Conservation (phyloP, 2,113 vertebrate species). For the Falcunculus frontatus region DNA sequence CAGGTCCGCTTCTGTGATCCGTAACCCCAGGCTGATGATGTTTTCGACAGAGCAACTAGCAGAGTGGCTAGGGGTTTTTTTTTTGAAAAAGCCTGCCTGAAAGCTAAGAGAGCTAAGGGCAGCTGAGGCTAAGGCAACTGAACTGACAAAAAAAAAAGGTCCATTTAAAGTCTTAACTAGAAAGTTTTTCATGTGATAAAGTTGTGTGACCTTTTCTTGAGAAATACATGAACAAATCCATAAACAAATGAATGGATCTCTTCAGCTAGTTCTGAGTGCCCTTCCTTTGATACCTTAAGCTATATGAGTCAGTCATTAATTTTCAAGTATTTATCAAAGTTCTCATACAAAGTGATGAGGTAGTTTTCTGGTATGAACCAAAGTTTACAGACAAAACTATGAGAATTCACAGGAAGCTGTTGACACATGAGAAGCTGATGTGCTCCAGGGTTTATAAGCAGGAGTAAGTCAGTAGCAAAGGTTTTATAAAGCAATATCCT, state of each 20-base stretch:
- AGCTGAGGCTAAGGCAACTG: background rate
- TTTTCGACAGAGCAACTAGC: background rate
- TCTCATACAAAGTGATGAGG: background rate
- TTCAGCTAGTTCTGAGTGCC: background rate
- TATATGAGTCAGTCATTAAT: conserved; percentile 16
- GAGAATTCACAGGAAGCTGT: background rate
- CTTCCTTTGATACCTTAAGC: conserved; percentile 20
- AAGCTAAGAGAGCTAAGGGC: background rate
- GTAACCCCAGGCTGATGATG: background rate
- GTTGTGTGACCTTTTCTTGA: background rate
- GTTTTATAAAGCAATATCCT: conserved; percentile 28
- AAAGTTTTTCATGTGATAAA: background rate
- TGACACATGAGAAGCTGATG: background rate
- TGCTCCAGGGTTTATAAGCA: background rate
- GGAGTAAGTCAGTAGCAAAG: background rate
- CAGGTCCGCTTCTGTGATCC: background rate
- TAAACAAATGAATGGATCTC: background rate
- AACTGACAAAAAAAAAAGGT: background rate
- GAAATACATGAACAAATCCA: background rate
- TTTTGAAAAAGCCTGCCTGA: background rate
- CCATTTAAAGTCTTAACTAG: background rate
- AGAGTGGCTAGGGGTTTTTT: background rate
- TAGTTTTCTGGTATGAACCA: conserved; percentile 38
- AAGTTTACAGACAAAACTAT: conserved; percentile 9
- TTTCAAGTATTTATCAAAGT: conserved; percentile 34